Base-by-base conservation (phyloP, 1,140 invertebrate species). In the Aphelenchoides besseyi region DNA sequence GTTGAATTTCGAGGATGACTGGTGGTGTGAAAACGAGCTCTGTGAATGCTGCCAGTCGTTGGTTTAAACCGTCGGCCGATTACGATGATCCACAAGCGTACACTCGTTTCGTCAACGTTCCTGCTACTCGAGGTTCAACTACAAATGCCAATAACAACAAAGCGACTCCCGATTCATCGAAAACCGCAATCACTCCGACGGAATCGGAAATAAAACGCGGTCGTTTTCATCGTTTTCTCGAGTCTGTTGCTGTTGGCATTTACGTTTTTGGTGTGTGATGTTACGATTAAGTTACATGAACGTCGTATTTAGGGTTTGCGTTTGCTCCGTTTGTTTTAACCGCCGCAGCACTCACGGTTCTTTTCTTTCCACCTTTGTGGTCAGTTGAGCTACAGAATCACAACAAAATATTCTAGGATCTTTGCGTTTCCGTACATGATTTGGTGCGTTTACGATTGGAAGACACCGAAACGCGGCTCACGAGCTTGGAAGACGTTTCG, bases 331-430 rank as follows among this genome's bases (percentile, higher is more conserved):
- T 69, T n/a, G 29, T 67, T 16, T 23, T 12, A 26, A 67, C 64
- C 2, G 33, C 16, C 26, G 28, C 48, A 28, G 16, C 29, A 2
- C 16, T 67, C 3, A 62, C 54, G 37, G 23, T 37, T 18, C 26
- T 62, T 0, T 67, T 67, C 55, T 67, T 23, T 30, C 41, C 64
- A 16, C 64, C 33, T 3, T 62, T 12, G 41, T 69, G 67, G 67
- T 62, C n/a, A n/a, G n/a, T n/a, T n/a, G n/a, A n/a, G n/a, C n/a
- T n/a, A n/a, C n/a, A n/a, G n/a, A n/a, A n/a, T n/a, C n/a, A n/a
- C n/a, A n/a, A n/a, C n/a, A n/a, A n/a, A n/a, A n/a, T n/a, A n/a
- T n/a, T n/a, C n/a, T n/a, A n/a, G n/a, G n/a, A n/a, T 67, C 33
- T 41, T 67, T 62, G 33, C 64, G 33, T n/a, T 67, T 8, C 64